Evolutionary conservation across 2,888 invertebrate genomes (phyloP).

Genomic region (Callinectes sapidus): DNA sequence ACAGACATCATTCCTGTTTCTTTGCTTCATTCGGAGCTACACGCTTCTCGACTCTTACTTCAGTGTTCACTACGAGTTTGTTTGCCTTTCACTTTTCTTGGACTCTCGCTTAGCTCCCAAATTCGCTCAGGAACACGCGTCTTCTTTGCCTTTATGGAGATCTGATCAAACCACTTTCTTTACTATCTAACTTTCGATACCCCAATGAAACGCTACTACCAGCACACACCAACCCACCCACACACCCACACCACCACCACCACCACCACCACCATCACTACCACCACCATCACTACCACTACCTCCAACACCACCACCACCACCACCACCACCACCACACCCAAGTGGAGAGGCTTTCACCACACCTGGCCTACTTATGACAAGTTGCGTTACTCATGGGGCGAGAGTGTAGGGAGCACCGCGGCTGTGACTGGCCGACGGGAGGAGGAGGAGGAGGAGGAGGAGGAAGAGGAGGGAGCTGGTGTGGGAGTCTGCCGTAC

Average conservation of each 20-base stretch:
- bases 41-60: too few relatives aligned
- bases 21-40: too few relatives aligned
- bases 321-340: background rate
- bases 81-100: too few relatives aligned
- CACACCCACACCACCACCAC: background rate
- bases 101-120: too few relatives aligned
- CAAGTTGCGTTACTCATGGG: background rate
- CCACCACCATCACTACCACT: background rate
- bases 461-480: too few relatives aligned
- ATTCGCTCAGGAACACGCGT: too few relatives aligned
- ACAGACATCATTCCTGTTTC: too few relatives aligned
- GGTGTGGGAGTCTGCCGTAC: background rate
- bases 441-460: too few relatives aligned
- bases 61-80: too few relatives aligned
- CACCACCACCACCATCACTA: background rate
- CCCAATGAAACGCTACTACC: background rate
- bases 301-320: background rate
- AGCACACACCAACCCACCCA: background rate
- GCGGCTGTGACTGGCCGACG: background rate
- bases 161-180: too few relatives aligned
- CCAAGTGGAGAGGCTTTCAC: background rate
- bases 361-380: slow-evolving; percentile 13
- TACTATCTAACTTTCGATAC: too few relatives aligned
- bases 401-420: background rate
- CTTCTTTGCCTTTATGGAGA: background rate